Evolutionary conservation across 2,113 vertebrate species (phyloP), one percentile per base, ranked within the genome.

Genomic region (Amphiprion ocellaris): DNA sequence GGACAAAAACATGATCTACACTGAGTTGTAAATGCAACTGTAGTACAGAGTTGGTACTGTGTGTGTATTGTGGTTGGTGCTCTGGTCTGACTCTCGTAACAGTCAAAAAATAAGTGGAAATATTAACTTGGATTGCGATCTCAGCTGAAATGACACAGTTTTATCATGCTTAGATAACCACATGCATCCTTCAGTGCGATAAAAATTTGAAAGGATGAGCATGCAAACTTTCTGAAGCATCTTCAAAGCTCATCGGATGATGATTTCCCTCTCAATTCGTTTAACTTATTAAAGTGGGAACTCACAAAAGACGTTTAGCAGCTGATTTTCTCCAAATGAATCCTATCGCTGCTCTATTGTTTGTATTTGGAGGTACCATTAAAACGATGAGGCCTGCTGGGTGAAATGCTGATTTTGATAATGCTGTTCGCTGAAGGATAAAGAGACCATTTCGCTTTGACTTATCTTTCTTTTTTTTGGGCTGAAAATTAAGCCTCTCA

Each of bases 261-360:
- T 7, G 52, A 75, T 72, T 79, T 81, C 9, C 24, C 50, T 72
- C 30, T 14, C 52, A 23, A 64, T 69, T 64, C 52, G 33, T 67
- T 71, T 64, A 74, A 70, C 69, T 77, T 39, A 85, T 86, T 76
- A 64, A 76, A 81, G 53, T 62, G 33, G 58, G 55, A 82, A 59
- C 41, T 76, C 59, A 74, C 74, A 85, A 80, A 81, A 72, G 66
- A 71, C 60, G 41, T 73, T 28, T 56, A 81, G 81, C 61, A 73
- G 75, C 61, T 71, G 71, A 79, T 70, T 81, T 83, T 71, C 67
- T 74, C 61, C 44, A 77, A 50, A 26, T 81, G 26, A 73, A 79
- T 86, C 73, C 73, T 77, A 87, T 92, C 81, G 63, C 15, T n/a
- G 37, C 62, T 79, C 69, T 49, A 69, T 83, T 89, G 84, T 91